Conservation (phyloP, 2,888 invertebrate genomes). For the Drosophila algonquin region DNA sequence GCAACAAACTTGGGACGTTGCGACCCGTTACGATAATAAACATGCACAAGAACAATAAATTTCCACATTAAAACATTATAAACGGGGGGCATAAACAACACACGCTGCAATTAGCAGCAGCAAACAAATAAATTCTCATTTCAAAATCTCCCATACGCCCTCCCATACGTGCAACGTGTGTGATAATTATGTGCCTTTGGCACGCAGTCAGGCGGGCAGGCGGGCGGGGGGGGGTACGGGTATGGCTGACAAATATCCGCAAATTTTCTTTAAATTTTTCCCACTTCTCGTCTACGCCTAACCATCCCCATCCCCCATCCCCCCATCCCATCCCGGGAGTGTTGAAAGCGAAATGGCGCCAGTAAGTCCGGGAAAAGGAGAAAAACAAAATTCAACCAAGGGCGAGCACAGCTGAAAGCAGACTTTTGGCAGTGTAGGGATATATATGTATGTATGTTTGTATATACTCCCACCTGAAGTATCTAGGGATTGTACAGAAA, state of each 20-base stretch:
- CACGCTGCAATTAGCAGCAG: constrained; percentile 67
- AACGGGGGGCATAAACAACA: constrained; percentile 37
- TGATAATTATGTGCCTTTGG: constrained; percentile 70
- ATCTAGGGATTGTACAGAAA: too few relatives aligned
- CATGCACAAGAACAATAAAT: constrained; percentile 71
- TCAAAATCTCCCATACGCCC: constrained; percentile 59
- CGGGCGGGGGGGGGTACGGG: background rate
- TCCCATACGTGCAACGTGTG: constrained; percentile 60
- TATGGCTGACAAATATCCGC: constrained; percentile 5
- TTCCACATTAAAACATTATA: constrained; percentile 46
- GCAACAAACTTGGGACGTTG: constrained; percentile 24
- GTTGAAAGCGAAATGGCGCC: constrained; percentile 45
- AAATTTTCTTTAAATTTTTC: constrained; percentile 33
- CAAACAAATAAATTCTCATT: constrained; percentile 67
- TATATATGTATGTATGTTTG: too few relatives aligned
- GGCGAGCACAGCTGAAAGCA: constrained; percentile 31
- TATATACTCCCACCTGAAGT: background rate
- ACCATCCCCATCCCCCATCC: too few relatives aligned
- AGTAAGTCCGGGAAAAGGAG: background rate
- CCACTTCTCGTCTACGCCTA: background rate
- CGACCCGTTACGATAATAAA: constrained; percentile 58
- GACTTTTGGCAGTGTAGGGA: constrained; percentile 45
- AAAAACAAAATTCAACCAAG: background rate
- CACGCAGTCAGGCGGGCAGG: constrained; percentile 46
- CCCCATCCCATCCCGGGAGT: background rate